These are phyloP conservation scores for Lomographa bimaculata DNA, from an alignment of 2,888 invertebrate species.

Conservation along the genomic window DNA sequence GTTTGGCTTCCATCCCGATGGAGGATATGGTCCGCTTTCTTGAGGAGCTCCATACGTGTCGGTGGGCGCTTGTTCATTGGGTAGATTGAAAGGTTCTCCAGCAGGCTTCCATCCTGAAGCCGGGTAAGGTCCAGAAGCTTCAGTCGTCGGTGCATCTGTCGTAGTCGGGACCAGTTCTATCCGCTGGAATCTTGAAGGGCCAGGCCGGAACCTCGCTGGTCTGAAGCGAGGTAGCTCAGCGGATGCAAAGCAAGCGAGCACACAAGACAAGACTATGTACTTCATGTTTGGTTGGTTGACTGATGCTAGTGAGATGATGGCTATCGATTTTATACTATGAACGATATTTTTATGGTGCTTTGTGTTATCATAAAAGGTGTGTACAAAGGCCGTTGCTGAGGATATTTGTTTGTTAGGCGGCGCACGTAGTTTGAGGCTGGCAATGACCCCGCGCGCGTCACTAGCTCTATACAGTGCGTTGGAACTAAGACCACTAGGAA, in stretches of 20 bases:
- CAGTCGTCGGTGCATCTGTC: constrained; percentile 65
- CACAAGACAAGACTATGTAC: constrained; percentile 54
- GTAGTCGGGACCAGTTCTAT: constrained; percentile 72
- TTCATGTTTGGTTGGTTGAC: constrained; percentile 61
- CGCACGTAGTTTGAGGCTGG: constrained; percentile 56
- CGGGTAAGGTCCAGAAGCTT: constrained; percentile 60
- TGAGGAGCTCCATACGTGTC: constrained; percentile 51
- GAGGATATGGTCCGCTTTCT: constrained; percentile 57
- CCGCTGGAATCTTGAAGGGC: constrained; percentile 67
- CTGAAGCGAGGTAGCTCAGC: constrained; percentile 75
- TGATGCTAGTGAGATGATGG: constrained; percentile 43
- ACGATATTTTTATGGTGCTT: constrained; percentile 60
- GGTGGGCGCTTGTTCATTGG: constrained; percentile 47
- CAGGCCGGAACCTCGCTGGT: constrained; percentile 70
- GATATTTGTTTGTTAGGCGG: constrained; percentile 47
- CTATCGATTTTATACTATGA: constrained; percentile 53
- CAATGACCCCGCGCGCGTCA: constrained; percentile 60
- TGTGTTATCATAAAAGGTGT: constrained; percentile 65
- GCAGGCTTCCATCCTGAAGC: constrained; percentile 71
- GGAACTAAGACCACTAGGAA: neutral
- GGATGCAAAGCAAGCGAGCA: constrained; percentile 46
- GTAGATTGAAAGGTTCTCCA: constrained; percentile 60
- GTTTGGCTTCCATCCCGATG: constrained; percentile 74
- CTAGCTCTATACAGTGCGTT: constrained; percentile 5
- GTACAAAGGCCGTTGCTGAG: constrained; percentile 49